Conservation (phyloP, 2,113 vertebrate genomes). For the Theropithecus gelada region DNA sequence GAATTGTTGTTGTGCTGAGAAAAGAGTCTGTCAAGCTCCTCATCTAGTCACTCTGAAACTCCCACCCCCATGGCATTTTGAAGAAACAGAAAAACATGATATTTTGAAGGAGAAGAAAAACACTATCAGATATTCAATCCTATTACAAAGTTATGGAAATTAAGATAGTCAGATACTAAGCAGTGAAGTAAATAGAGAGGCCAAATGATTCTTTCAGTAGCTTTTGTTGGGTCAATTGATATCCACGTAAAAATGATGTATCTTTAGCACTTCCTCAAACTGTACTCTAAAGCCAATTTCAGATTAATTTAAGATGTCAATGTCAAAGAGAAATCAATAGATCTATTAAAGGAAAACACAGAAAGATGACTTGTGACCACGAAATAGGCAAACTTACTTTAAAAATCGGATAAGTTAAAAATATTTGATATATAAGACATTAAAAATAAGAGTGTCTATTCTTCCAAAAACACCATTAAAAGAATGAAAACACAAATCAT, state of each 20-base stretch:
- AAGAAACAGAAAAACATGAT: not conserved
- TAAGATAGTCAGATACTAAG: not conserved
- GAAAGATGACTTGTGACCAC: not conserved
- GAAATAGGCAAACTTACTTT: not conserved
- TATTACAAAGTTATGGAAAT: not conserved
- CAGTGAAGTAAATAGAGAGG: not conserved
- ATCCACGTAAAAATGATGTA: not conserved
- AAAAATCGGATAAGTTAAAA: not conserved
- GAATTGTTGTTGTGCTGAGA: not conserved
- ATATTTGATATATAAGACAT: not conserved
- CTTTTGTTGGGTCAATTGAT: not conserved
- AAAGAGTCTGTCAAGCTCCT: not conserved
- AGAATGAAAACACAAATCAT: not conserved
- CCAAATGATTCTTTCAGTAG: not conserved
- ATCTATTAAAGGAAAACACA: not conserved
- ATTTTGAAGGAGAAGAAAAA: not conserved
- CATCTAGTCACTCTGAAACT: not conserved
- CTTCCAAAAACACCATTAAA: not conserved
- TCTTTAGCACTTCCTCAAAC: not conserved
- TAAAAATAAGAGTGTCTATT: not conserved
- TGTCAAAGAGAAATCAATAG: not conserved
- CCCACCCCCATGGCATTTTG: not conserved
- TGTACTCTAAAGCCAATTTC: not conserved
- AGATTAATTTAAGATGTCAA: not conserved
- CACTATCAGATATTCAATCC: not conserved